Conservation (phyloP, 2,888 invertebrate genomes). For the Leptura quadrifasciata region DNA sequence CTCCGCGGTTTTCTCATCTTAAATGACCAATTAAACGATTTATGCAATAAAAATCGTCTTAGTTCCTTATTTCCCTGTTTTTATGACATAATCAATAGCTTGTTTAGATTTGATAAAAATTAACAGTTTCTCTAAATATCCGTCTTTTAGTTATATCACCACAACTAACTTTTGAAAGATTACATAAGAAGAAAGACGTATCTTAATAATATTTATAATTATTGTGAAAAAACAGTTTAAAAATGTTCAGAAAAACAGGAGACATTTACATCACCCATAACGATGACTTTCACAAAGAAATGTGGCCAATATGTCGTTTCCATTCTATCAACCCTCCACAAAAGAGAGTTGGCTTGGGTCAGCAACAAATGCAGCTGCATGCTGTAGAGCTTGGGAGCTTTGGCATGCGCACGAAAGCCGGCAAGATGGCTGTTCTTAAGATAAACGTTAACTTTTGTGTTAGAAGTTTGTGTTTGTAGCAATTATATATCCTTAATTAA, state of each 20-base stretch:
- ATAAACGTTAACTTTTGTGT: slow-evolving; percentile 39
- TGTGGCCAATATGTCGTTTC: slow-evolving; percentile 42
- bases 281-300: slow-evolving; percentile 33
- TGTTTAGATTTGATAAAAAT: too few relatives aligned
- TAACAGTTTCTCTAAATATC: too few relatives aligned
- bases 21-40: too few relatives aligned
- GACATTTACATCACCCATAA: slow-evolving; percentile 19
- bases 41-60: too few relatives aligned
- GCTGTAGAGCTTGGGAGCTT: slow-evolving; percentile 39
- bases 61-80: too few relatives aligned
- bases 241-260: neutral
- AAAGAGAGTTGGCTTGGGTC: slow-evolving; percentile 56
- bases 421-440: slow-evolving; percentile 61
- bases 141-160: too few relatives aligned
- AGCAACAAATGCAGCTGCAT: slow-evolving; percentile 60
- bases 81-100: too few relatives aligned
- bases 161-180: too few relatives aligned
- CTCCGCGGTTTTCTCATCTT: too few relatives aligned
- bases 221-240: neutral
- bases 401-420: slow-evolving; percentile 57
- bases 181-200: neutral
- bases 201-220: too few relatives aligned
- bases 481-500: neutral
- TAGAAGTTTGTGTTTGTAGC: slow-evolving; percentile 18
- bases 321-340: slow-evolving; percentile 52